These are phyloP conservation scores for Laticauda laticaudata DNA, from an alignment of 2,113 vertebrate genomes.

Conservation along the genomic window DNA sequence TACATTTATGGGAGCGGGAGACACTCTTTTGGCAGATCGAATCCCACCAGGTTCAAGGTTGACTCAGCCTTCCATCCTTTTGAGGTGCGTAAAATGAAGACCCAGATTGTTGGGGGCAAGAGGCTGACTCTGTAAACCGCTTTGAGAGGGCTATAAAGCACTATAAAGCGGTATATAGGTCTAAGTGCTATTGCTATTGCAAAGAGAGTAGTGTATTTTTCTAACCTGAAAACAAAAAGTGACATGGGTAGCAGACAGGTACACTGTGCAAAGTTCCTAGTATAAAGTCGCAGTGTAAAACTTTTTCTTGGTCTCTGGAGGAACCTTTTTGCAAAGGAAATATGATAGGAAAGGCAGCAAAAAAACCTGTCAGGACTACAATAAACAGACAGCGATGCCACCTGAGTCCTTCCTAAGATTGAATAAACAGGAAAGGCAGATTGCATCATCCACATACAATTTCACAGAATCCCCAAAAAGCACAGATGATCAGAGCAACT, in stretches of 20 bases:
- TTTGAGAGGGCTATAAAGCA: too few relatives aligned
- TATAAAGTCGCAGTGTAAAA: not conserved
- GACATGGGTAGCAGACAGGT: not conserved
- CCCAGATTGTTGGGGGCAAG: too few relatives aligned
- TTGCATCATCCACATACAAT: not conserved
- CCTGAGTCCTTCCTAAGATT: not conserved
- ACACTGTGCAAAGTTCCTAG: not conserved
- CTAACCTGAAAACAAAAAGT: not conserved
- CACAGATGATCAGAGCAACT: not conserved
- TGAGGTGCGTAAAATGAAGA: too few relatives aligned
- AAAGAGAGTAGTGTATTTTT: not conserved
- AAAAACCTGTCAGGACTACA: not conserved
- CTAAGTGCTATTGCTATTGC: not conserved
- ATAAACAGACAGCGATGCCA: not conserved
- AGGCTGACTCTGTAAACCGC: too few relatives aligned
- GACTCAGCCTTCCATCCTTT: too few relatives aligned
- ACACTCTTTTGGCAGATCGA: too few relatives aligned
- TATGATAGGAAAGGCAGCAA: not conserved
- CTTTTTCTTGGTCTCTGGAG: not conserved
- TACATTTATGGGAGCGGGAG: not conserved
- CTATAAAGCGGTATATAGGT: too few relatives aligned
- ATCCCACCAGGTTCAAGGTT: too few relatives aligned
- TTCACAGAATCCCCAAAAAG: not conserved
- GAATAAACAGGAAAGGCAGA: not conserved
- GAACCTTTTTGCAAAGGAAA: not conserved